A percentile compares a stretch with the other conserved stretches of the same genome.
Conservation (phyloP, 64 coral and sea anemone species). For the Astreopora myriophthalma region DNA sequence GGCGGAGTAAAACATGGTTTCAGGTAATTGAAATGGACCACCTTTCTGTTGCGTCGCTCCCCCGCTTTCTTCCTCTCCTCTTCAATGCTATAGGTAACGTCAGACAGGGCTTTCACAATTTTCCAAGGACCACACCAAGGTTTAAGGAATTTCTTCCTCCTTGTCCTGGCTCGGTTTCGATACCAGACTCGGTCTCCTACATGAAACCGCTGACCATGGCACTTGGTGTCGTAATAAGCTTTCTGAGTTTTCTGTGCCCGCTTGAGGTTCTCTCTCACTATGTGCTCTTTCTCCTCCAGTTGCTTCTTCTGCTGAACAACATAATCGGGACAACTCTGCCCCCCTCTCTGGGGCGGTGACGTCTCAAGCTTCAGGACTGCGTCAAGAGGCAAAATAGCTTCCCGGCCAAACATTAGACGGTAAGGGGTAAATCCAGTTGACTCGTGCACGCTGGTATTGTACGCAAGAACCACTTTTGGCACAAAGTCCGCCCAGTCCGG, state of each 20-base stretch:
- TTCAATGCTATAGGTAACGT: conserved; percentile 11
- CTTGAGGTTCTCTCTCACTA: conserved; percentile 3
- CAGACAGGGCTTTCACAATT: conserved; percentile 22
- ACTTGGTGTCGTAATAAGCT: conserved; percentile 12
- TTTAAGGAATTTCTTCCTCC: conserved; percentile 26
- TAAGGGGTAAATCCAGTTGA: conserved; percentile 27
- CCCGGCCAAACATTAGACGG: conserved; percentile 25
- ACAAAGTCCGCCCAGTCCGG: conserved; percentile 9
- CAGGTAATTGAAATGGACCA: conserved; percentile 11
- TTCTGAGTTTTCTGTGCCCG: conserved; percentile 5
- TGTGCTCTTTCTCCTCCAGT: not conserved
- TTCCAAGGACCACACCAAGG: conserved; percentile 26
- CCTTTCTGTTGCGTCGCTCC: not conserved
- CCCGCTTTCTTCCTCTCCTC: conserved; percentile 15
- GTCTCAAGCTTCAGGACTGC: conserved; percentile 30
- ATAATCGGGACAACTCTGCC: conserved; percentile 24
- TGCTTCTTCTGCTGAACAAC: conserved; percentile 40
- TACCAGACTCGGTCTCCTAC: conserved; percentile 18
- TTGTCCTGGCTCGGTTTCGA: not conserved
- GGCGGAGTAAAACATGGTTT: conserved; percentile 12
- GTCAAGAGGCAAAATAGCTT: conserved; percentile 1
- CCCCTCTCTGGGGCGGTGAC: not conserved
- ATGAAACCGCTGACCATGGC: not conserved
- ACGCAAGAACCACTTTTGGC: conserved; percentile 16
- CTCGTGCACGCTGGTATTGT: conserved; percentile 29